Base-by-base conservation (phyloP, 2,113 vertebrate genomes). In the Blennius ocellaris region DNA sequence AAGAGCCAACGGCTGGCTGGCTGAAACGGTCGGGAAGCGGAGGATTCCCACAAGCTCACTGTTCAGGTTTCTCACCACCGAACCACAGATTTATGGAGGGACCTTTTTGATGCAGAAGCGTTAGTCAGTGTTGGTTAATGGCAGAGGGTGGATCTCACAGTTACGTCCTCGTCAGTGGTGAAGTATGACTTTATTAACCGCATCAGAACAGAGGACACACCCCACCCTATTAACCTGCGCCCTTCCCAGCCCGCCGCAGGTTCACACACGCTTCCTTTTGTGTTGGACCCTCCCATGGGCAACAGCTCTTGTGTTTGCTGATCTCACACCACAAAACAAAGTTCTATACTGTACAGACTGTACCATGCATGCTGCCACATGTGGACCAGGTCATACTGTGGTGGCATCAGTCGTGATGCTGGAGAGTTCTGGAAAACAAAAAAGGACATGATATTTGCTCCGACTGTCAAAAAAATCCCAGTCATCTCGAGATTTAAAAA, bases 1-100 rank as follows among this genome's bases (percentile, higher is more conserved):
- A 83, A 83, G 69, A 81, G 80, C 43, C 61, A 44, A 37, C 11
- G 4, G 68, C 17, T 75, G 49, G 55, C 61, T 64, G 37, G 51
- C 3, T 21, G 2, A 47, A 30, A 65, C 44, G 36, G 21, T 47
- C 8, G 7, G 64, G 50, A 73, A 76, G 67, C 5, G 8, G 16
- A 76, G 15, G 41, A 76, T 76, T 69, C 57, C 62, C 69, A 65
- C 66, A 53, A 53, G 41, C 16, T 54, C 54, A 11, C 17, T 54
- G 61, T 48, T 69, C 43, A 9, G 47, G 11, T 75, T 66, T 72
- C 64, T 37, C 41, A n/a, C 39, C 16, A 49, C 36, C 38, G 39
- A 51, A 39, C 37, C 60, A 36, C 11, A 41, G 16, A 68, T 30
- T 52, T 11, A 36, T 45, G 3, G 49, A 52, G 36, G 40, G 53